A percentile compares a stretch with the other conserved stretches of the same genome.
Conservation (phyloP, 2,113 vertebrate genomes). For the Sapajus apella region DNA sequence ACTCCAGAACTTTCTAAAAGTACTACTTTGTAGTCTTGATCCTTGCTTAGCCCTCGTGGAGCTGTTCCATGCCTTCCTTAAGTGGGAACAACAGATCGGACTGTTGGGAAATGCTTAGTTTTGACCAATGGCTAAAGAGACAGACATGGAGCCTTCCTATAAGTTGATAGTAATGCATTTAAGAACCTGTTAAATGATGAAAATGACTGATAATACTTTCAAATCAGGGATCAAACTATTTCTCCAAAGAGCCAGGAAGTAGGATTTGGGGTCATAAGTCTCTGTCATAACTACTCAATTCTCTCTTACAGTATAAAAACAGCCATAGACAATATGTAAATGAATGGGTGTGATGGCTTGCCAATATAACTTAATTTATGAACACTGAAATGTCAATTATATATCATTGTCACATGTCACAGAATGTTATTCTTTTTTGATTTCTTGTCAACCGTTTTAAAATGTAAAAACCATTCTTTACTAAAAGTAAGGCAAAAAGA, state of each 20-base stretch:
- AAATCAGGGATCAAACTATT: neutral
- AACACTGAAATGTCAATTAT: neutral
- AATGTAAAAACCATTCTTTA: neutral
- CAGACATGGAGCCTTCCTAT: neutral
- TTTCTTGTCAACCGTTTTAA: neutral
- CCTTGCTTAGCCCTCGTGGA: neutral
- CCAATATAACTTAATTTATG: neutral
- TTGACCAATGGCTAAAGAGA: neutral
- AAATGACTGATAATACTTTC: neutral
- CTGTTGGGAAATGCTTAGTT: neutral
- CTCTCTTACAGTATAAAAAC: neutral
- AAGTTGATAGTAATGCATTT: neutral
- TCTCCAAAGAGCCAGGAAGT: neutral
- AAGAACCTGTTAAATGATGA: neutral
- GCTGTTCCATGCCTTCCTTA: too few relatives aligned
- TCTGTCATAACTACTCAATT: neutral
- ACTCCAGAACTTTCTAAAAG: neutral
- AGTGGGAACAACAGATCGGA: neutral
- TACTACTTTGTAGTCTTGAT: neutral
- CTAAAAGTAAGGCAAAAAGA: neutral
- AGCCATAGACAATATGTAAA: neutral
- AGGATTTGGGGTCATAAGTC: rapidly evolving
- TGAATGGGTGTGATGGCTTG: neutral
- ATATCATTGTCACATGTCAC: neutral
- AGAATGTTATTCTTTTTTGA: neutral